Conservation (phyloP, 2,888 invertebrate genomes). For the Anorthoa munda region DNA sequence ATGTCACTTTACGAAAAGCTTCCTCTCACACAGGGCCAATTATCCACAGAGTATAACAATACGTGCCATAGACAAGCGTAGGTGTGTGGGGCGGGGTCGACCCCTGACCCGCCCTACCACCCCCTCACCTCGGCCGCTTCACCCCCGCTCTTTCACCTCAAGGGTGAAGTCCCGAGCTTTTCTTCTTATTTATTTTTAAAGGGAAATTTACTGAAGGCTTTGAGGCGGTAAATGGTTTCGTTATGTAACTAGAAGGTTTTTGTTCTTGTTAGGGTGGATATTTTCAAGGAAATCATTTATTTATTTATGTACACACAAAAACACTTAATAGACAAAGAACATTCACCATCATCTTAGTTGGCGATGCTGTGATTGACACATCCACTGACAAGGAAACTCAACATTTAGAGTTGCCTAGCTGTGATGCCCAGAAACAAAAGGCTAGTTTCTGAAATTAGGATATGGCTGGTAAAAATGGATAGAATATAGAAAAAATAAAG, state of each 20-base stretch:
- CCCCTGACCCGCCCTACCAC: conserved; percentile 84
- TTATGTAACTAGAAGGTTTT: conserved; percentile 25
- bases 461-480: no score
- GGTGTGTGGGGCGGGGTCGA: conserved; percentile 81
- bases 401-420: no score
- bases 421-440: no score
- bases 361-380: no score
- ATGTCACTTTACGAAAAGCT: conserved; percentile 13
- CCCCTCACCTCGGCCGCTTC: conserved; percentile 76
- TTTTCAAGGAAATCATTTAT: no score
- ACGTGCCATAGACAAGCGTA: conserved; percentile 70
- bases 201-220: conserved; percentile 54
- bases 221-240: conserved; percentile 41
- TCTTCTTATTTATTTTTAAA: conserved; percentile 69
- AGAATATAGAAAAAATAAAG: no score
- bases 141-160: conserved; percentile 79
- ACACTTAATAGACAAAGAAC: no score
- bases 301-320: no score
- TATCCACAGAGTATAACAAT: conserved; percentile 40
- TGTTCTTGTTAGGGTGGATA: neutral
- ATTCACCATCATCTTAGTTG: no score
- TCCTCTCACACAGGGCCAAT: conserved; percentile 46
- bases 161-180: conserved; percentile 73
- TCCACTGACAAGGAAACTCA: no score
- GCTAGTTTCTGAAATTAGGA: no score